These are phyloP conservation scores for Gymnogyps californianus DNA, from an alignment of 2,113 vertebrate genomes.

Conservation along the genomic window DNA sequence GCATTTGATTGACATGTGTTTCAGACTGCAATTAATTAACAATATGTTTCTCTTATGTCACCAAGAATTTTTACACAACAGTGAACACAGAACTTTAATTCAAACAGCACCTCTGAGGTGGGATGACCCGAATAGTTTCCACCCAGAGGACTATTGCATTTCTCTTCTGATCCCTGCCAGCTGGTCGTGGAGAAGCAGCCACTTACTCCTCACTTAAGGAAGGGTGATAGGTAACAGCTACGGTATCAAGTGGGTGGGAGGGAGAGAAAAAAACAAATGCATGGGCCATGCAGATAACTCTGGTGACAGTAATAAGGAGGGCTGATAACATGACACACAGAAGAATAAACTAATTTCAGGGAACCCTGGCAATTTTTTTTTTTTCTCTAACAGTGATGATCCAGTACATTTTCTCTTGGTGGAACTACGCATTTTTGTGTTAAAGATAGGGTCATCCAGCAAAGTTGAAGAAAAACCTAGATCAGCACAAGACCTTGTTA, in stretches of 20 bases:
- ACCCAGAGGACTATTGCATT: background rate
- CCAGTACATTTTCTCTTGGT: background rate
- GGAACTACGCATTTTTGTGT: background rate
- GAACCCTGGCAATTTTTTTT: background rate
- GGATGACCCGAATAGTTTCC: slow-evolving; percentile 8
- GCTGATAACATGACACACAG: slow-evolving; percentile 32
- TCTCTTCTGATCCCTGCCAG: slow-evolving; percentile 46
- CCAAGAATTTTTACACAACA: slow-evolving; percentile 33
- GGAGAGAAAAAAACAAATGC: slow-evolving; percentile 42
- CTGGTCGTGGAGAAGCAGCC: background rate
- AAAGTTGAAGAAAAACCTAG: background rate
- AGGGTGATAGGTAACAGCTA: slow-evolving; percentile 35
- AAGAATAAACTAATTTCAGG: slow-evolving; percentile 12
- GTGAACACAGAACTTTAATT: slow-evolving; percentile 36
- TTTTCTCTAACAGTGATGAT: background rate
- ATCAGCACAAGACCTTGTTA: background rate
- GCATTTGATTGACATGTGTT: slow-evolving; percentile 56
- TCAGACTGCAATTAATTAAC: slow-evolving; percentile 65
- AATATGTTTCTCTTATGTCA: slow-evolving; percentile 54
- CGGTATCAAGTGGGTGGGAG: slow-evolving; percentile 2
- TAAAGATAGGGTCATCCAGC: background rate
- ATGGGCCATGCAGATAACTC: slow-evolving; percentile 26
- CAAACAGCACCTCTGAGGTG: slow-evolving; percentile 21
- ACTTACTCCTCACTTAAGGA: background rate
- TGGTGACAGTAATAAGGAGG: slow-evolving; percentile 35